These are phyloP conservation scores for Craseonycteris thonglongyai DNA, from an alignment of 2,113 vertebrate species.

Conservation along the genomic window DNA sequence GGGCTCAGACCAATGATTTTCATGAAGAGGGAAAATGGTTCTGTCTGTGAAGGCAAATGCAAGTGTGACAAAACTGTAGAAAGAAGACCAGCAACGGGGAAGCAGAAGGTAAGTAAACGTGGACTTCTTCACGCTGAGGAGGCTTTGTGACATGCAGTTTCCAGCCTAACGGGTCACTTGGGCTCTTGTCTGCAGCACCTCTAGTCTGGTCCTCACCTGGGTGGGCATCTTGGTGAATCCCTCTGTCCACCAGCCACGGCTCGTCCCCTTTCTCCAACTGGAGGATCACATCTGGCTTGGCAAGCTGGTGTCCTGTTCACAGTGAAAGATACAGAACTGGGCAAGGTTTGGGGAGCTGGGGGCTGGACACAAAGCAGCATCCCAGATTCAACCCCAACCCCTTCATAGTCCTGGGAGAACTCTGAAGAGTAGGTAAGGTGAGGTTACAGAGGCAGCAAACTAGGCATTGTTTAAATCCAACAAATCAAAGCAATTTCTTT, in stretches of 20 bases:
- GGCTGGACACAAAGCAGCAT: background rate
- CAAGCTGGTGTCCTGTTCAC: constrained; percentile 32
- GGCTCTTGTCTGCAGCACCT: background rate
- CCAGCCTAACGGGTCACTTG: background rate
- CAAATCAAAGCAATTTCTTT: background rate
- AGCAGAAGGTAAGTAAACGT: background rate
- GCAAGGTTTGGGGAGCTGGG: background rate
- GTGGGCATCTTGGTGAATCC: background rate
- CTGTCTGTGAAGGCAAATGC: background rate
- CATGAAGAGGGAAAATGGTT: background rate
- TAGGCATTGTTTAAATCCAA: background rate
- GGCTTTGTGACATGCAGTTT: background rate
- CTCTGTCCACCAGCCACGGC: constrained; percentile 39
- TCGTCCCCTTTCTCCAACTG: constrained; percentile 57
- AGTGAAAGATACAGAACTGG: background rate
- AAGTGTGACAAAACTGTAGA: background rate
- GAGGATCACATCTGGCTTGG: constrained; percentile 57
- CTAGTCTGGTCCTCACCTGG: constrained; percentile 34
- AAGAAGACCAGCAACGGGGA: background rate
- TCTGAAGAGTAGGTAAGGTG: background rate
- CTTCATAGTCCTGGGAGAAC: background rate
- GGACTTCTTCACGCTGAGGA: background rate
- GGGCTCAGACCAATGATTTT: background rate
- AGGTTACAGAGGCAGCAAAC: background rate
- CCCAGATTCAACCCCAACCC: background rate